These are phyloP conservation scores for Notospermus geniculatus DNA, from an alignment of 1,140 invertebrate species.

Conservation along the genomic window DNA sequence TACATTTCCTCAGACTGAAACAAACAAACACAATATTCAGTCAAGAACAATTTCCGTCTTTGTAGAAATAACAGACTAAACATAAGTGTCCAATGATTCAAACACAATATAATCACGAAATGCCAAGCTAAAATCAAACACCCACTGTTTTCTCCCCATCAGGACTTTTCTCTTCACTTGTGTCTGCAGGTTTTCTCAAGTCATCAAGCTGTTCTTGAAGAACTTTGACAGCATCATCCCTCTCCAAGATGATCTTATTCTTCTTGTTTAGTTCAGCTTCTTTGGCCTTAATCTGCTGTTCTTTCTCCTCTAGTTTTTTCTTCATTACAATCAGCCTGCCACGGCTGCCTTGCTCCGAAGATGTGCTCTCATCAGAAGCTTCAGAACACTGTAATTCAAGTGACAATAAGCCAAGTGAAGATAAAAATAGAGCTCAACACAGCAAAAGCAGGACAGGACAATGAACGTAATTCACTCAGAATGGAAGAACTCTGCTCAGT, in stretches of 20 bases:
- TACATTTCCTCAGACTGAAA: conserved; percentile 54
- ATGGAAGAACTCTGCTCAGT: too few species aligned
- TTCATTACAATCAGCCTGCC: conserved; percentile 43
- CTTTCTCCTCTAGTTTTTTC: conserved; percentile 49
- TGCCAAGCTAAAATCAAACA: too few species aligned
- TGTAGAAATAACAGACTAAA: too few species aligned
- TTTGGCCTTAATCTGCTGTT: conserved; percentile 33
- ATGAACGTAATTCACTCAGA: too few species aligned
- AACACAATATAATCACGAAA: too few species aligned
- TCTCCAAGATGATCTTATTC: conserved; percentile 43
- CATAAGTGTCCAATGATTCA: too few species aligned
- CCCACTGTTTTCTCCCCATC: background rate
- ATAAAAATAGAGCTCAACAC: too few species aligned
- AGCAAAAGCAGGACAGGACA: too few species aligned
- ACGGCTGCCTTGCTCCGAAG: conserved; percentile 29
- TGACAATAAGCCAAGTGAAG: background rate
- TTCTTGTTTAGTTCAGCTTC: conserved; percentile 43
- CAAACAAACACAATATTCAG: background rate
- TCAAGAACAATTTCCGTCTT: background rate
- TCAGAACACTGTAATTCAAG: background rate
- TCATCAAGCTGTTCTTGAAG: conserved; percentile 46
- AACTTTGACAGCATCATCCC: conserved; percentile 35
- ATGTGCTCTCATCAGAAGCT: conserved; percentile 14
- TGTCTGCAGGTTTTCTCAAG: conserved; percentile 30
- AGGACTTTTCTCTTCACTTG: background rate